Conservation (phyloP, 2,888 invertebrate species). For the Eustalomyia histrio region DNA sequence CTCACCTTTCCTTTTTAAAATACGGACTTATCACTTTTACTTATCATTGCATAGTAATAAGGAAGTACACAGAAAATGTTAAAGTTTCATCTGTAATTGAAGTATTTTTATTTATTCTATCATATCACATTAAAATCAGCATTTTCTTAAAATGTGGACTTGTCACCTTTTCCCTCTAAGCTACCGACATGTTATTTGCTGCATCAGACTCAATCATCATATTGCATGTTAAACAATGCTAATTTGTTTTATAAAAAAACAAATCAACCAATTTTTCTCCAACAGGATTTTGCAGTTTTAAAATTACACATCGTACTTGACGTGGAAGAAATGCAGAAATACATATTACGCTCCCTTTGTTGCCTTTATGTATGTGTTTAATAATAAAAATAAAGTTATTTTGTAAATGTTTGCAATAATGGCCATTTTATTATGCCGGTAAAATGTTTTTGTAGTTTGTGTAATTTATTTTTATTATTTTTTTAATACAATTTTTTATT, state of each 20-base stretch:
- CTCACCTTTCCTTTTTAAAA: too few species aligned
- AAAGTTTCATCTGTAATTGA: too few species aligned
- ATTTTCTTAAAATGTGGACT: too few species aligned
- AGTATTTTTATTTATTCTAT: too few species aligned
- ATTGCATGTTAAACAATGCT: slow-evolving; percentile 58
- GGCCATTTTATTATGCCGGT: slow-evolving; percentile 26
- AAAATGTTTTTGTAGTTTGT: slow-evolving; percentile 9
- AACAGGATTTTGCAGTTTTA: not conserved
- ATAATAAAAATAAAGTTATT: slow-evolving; percentile 43
- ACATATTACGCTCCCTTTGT: not conserved
- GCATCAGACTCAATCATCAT: too few species aligned
- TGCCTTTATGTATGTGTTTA: not conserved
- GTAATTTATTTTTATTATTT: not conserved
- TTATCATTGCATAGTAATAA: too few species aligned
- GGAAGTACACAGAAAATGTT: too few species aligned
- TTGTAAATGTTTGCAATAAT: slow-evolving; percentile 19
- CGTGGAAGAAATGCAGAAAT: not conserved
- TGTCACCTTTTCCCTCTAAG: too few species aligned
- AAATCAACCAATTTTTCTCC: not conserved
- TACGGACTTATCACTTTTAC: too few species aligned
- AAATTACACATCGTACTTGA: not conserved
- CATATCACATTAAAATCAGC: too few species aligned
- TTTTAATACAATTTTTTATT: not conserved
- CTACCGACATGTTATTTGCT: too few species aligned
- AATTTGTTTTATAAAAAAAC: slow-evolving; percentile 47